Evolutionary conservation across 2,888 invertebrate species (phyloP).

Genomic region (Lomographa bimaculata): DNA sequence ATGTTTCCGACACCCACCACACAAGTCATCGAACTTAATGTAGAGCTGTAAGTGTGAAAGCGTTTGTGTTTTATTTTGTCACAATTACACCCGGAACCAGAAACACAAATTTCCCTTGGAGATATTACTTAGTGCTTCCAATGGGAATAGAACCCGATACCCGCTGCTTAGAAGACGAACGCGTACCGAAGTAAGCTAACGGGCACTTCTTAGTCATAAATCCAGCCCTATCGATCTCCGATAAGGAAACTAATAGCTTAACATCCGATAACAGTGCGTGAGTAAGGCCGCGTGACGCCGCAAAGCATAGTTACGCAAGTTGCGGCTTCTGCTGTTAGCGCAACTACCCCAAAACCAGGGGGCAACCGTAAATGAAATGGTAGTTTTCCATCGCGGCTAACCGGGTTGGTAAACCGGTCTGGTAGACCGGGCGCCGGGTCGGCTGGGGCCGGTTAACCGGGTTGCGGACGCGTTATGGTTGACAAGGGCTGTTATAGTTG

Average conservation of each 20-base stretch:
- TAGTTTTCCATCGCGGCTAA: slow-evolving; percentile 76
- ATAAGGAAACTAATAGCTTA: slow-evolving; percentile 45
- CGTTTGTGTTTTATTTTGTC: no score
- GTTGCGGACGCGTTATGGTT: slow-evolving; percentile 78
- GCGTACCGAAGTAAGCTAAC: no score
- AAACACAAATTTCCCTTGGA: no score
- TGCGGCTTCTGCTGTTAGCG: slow-evolving; percentile 69
- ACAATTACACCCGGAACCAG: no score
- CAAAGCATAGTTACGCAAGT: slow-evolving; percentile 75
- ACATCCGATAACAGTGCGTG: slow-evolving; percentile 52
- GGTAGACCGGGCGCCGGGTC: slow-evolving; percentile 47
- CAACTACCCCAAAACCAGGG: slow-evolving; percentile 75
- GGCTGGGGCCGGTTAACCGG: slow-evolving; percentile 55
- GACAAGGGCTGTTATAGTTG: slow-evolving; percentile 77
- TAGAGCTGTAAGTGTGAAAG: no score
- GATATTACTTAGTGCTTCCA: no score
- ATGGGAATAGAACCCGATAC: no score
- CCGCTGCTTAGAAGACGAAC: no score
- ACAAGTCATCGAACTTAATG: no score
- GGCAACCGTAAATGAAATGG: slow-evolving; percentile 80
- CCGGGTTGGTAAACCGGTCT: slow-evolving; percentile 48
- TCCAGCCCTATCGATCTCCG: slow-evolving; percentile 19
- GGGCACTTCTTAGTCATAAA: no score
- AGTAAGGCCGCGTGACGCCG: slow-evolving; percentile 53
- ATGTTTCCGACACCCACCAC: no score